Conservation (phyloP, 2,888 invertebrate genomes). For the Scaptomyza caliginosa region DNA sequence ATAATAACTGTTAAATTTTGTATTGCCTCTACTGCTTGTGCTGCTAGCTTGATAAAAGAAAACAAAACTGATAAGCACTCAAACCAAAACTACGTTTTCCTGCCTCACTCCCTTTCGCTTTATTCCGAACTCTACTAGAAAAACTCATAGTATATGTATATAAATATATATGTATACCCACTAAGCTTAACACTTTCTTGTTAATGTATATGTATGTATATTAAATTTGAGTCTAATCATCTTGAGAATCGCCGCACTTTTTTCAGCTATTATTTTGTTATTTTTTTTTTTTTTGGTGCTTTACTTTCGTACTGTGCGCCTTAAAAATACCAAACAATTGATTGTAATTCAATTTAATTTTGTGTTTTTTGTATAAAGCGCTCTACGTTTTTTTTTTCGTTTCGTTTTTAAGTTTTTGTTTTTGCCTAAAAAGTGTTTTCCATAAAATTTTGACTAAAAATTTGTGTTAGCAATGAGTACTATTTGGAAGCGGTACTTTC, state of each 20-base stretch:
- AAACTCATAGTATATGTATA: background rate
- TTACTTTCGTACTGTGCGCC: background rate
- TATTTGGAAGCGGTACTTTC: slow-evolving; percentile 31
- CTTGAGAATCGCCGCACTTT: slow-evolving; percentile 12
- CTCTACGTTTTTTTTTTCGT: slow-evolving; percentile 35
- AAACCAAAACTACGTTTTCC: slow-evolving; percentile 26
- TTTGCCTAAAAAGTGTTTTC: slow-evolving; percentile 65
- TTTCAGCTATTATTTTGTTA: too few relatives aligned
- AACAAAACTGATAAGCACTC: slow-evolving; percentile 29
- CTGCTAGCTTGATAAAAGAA: slow-evolving; percentile 39
- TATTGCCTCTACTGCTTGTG: slow-evolving; percentile 55
- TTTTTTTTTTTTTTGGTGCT: background rate
- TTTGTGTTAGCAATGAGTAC: slow-evolving; percentile 77
- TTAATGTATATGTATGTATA: background rate
- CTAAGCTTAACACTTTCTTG: background rate
- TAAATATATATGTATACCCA: background rate
- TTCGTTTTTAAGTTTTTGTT: slow-evolving; percentile 44
- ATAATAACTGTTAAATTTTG: slow-evolving; percentile 24
- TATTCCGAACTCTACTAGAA: background rate
- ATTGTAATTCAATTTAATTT: background rate
- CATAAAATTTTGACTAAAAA: slow-evolving; percentile 83
- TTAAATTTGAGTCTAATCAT: slow-evolving; percentile 10
- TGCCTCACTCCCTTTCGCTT: background rate
- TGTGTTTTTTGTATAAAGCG: slow-evolving; percentile 23
- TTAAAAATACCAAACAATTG: slow-evolving; percentile 18